Evolutionary conservation across 2,797 vertebrate species (phyloP).

Genomic region (Eremophila alpestris): DNA sequence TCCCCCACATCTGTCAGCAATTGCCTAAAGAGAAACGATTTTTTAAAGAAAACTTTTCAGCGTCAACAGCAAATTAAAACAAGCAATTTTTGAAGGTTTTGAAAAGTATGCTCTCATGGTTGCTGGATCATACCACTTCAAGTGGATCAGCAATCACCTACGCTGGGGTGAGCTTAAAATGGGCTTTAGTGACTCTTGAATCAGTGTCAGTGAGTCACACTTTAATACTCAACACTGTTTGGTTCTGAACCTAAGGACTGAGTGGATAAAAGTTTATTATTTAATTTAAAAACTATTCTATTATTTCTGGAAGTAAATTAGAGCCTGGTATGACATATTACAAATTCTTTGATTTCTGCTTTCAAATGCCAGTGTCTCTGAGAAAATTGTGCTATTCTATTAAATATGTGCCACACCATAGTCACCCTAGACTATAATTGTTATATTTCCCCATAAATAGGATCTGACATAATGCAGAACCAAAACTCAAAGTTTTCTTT

Average conservation of each 20-base stretch:
- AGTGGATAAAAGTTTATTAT: neutral
- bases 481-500: neutral
- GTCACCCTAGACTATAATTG: neutral
- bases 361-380: neutral
- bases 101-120: neutral
- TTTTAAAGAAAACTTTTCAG: neutral
- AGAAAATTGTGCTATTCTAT: neutral
- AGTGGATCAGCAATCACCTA: neutral
- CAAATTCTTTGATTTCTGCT: neutral
- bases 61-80: neutral
- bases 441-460: neutral
- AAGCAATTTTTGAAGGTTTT: neutral
- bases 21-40: neutral
- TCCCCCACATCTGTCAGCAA: rapidly evolving
- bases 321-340: neutral
- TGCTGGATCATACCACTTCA: neutral
- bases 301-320: neutral
- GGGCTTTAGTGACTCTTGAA: neutral
- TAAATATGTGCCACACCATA: neutral
- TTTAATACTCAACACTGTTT: neutral
- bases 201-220: neutral
- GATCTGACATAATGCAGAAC: neutral
- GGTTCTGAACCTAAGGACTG: neutral
- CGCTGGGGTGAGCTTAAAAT: neutral
- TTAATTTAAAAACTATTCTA: neutral